Conservation (phyloP, 1,140 invertebrate species). For the Rhagoletis pomonella region DNA sequence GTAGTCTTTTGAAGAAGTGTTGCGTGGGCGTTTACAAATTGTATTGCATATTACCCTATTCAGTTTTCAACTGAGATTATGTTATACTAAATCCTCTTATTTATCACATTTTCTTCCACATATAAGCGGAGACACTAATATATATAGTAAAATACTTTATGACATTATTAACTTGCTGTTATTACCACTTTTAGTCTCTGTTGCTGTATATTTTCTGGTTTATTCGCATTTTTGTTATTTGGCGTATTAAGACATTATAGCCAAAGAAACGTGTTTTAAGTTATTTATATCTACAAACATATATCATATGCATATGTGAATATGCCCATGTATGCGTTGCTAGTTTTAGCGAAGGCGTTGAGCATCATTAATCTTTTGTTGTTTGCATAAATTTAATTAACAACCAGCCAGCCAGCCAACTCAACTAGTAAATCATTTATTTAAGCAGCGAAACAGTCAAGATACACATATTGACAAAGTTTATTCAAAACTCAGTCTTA, state of each 20-base stretch:
- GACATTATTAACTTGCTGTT: constrained; percentile 22
- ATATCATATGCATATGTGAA: background rate
- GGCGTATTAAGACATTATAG: constrained; percentile 32
- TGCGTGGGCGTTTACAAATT: constrained; percentile 11
- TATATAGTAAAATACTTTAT: background rate
- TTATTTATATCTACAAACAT: background rate
- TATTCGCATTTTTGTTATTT: background rate
- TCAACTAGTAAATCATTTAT: constrained; percentile 8
- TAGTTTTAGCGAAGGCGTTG: constrained; percentile 10
- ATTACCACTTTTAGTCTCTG: background rate
- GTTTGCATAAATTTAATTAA: constrained; percentile 42
- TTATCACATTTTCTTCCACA: background rate
- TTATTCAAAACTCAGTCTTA: background rate
- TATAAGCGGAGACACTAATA: background rate
- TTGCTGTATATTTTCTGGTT: background rate
- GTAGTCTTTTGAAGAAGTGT: background rate
- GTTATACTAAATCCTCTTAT: constrained; percentile 2
- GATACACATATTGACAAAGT: constrained; percentile 49
- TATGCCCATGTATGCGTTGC: background rate
- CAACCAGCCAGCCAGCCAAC: background rate
- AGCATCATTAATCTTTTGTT: constrained; percentile 49
- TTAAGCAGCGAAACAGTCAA: background rate
- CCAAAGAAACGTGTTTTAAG: constrained; percentile 33
- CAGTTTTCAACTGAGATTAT: background rate
- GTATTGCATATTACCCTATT: background rate